These are phyloP conservation scores for Nasonia vitripennis DNA, from an alignment of 1,140 invertebrate species.

Conservation along the genomic window DNA sequence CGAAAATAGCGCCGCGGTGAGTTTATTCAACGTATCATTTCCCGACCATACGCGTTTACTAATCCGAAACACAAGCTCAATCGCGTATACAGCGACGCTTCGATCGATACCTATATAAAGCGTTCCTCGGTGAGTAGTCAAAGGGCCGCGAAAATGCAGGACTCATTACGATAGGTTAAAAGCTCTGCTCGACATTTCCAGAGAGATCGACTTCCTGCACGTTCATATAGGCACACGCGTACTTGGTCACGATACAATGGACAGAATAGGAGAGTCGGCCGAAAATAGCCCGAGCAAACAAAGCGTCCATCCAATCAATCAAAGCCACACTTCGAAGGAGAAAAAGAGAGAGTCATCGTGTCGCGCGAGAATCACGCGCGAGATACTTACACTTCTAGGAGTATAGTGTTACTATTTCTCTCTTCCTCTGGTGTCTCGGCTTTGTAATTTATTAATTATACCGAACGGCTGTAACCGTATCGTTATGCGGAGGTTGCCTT, in stretches of 20 bases:
- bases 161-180: too few relatives aligned
- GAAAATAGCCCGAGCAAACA: background rate
- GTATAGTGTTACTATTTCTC: background rate
- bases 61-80: background rate
- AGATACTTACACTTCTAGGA: background rate
- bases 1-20: background rate
- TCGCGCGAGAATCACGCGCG: too few relatives aligned
- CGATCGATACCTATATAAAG: too few relatives aligned
- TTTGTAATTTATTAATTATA: background rate
- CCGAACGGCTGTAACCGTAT: too few relatives aligned
- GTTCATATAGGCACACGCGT: too few relatives aligned
- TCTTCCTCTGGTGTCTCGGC: background rate
- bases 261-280: background rate
- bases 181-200: too few relatives aligned
- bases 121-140: too few relatives aligned
- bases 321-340: background rate
- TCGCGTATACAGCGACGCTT: too few relatives aligned
- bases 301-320: background rate
- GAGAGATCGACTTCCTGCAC: too few relatives aligned
- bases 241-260: too few relatives aligned
- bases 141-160: too few relatives aligned
- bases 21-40: background rate
- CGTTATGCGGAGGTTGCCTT: too few relatives aligned
- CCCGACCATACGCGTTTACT: background rate
- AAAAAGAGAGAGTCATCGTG: background rate